Evolutionary conservation across 2,113 vertebrate species (phyloP), one percentile per base, ranked within the genome.

Genomic region (Spermophilus dauricus): DNA sequence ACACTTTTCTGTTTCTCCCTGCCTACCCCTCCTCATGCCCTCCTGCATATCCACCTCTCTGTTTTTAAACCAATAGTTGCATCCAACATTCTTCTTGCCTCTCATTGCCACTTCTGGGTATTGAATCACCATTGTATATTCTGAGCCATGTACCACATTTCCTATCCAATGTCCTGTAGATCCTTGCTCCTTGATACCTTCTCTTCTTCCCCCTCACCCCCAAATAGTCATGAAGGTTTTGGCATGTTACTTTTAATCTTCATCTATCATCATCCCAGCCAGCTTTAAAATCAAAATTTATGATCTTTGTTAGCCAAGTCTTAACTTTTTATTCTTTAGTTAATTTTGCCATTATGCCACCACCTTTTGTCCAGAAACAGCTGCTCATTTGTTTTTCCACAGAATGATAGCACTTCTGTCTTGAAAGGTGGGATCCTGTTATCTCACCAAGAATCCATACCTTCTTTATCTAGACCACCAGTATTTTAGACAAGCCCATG

Each of bases 391-490:
- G 4, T 73, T 94, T 91, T 56, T 28, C 58, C 30, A 17, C 42
- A 75, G 30, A 85, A 37, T 58, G 12, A 2, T 58, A 12, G 3
- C 5, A 72, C 70, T 17, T 76, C 51, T 4, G 39, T 91, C n/a
- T 34, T 73, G 75, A 61, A 75, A 69, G 17, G 34, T 56, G 51
- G 70, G 32, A 32, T 69, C 14, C 30, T 69, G 9, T 81, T 70
- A 39, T 32, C 30, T 16, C 16, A 89, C 48, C 24, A 42, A 34
- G 70, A 87, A 13, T 12, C 5, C 16, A 3, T 61, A 13, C 30
- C 13, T 87, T 42, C 39, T 69, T 1, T 16, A 4, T 56, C 16
- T 24, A 11, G 7, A 30, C 1, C 0, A 16, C 1, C 0, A 39
- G 18, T 63, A 14, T 18, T 86, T 39, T 88, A 17, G 8, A n/a